phyloP scores from a whole-genome alignment of 35 echinoderm and acorn worm genomes.

The Heliocidaris tuberculata region DNA sequence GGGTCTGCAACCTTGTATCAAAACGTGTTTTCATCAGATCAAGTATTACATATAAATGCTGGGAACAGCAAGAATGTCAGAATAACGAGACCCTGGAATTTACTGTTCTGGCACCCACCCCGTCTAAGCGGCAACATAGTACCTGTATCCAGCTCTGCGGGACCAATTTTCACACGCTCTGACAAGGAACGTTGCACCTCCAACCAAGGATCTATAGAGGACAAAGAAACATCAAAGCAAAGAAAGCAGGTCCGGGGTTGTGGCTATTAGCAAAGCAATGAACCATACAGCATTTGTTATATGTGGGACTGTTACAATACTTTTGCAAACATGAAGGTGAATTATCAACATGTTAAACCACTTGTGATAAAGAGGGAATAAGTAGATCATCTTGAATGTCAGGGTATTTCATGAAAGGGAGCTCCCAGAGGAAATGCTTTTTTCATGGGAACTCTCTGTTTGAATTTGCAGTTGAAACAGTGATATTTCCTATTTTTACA shows the following conservation, averaged over 20 bases:
- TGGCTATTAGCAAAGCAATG: background rate
- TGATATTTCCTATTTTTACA: too few species aligned
- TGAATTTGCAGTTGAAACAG: too few species aligned
- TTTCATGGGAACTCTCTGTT: background rate
- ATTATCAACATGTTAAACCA: background rate
- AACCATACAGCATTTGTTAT: background rate
- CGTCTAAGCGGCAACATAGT: background rate
- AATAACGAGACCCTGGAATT: background rate
- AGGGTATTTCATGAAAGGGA: background rate
- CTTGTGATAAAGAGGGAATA: background rate
- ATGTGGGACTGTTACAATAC: background rate
- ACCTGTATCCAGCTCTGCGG: background rate
- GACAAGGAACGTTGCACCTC: background rate
- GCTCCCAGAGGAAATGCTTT: background rate
- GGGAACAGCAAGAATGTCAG: too few species aligned
- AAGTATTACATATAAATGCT: too few species aligned
- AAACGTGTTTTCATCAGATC: background rate
- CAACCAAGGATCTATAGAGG: background rate
- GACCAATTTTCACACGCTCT: slow-evolving; percentile 1
- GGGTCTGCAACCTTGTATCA: background rate
- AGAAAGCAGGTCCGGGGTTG: background rate
- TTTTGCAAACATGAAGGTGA: background rate
- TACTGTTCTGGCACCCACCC: background rate
- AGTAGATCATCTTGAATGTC: too few species aligned
- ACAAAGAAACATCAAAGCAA: background rate